phyloP scores from a whole-genome alignment of 1,140 invertebrate genomes.

The Microplitis demolitor region DNA sequence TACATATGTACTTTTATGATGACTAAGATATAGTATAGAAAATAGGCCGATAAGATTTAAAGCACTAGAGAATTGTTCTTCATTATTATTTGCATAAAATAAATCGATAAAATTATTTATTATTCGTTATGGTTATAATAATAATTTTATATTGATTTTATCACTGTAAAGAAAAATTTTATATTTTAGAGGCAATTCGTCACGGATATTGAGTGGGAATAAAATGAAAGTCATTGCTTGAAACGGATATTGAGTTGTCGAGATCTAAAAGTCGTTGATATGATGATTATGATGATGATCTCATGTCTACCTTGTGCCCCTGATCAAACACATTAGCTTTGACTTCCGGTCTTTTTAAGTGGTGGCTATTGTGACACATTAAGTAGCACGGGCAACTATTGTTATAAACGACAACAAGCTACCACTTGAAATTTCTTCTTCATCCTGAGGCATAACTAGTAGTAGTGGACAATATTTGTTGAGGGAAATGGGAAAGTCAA shows the following conservation, averaged over 20 bases:
- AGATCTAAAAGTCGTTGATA: not conserved
- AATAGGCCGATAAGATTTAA: slow-evolving; percentile 23
- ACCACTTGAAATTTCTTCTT: slow-evolving; percentile 13
- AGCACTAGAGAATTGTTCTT: not conserved
- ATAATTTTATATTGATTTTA: not conserved
- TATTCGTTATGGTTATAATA: not conserved
- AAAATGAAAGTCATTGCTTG: slow-evolving; percentile 4
- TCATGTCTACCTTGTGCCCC: slow-evolving; percentile 24
- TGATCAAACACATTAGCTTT: slow-evolving; percentile 54
- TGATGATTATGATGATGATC: not conserved
- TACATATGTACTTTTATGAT: slow-evolving; percentile 16
- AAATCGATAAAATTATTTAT: not conserved
- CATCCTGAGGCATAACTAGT: not conserved
- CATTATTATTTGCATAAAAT: not conserved
- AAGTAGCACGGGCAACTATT: slow-evolving; percentile 30
- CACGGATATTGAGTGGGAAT: not conserved
- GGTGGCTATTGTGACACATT: slow-evolving; percentile 38
- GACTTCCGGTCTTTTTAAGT: slow-evolving; percentile 49
- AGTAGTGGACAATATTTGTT: not conserved
- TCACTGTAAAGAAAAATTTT: not conserved
- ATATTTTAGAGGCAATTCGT: not conserved
- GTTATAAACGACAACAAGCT: slow-evolving; percentile 39
- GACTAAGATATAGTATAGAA: not conserved
- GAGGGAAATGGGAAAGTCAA: slow-evolving; percentile 47
- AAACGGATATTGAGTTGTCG: slow-evolving; percentile 28